Evolutionary conservation across 2,797 vertebrate genomes (phyloP).

Genomic region (Leptatherina wallacei): DNA sequence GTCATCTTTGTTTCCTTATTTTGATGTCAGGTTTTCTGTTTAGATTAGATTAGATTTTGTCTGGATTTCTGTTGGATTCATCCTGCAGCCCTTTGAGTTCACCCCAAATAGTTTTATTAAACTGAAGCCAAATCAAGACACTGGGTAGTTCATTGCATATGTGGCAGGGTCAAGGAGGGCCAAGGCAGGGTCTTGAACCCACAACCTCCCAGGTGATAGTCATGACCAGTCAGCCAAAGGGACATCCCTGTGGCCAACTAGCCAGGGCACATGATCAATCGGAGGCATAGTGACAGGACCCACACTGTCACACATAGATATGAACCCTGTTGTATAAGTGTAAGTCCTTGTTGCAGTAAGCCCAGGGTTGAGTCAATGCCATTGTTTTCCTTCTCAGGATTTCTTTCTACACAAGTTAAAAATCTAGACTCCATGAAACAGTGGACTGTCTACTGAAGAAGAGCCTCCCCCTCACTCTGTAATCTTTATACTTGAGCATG

Average conservation of each 20-base stretch:
- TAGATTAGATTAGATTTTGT: not conserved
- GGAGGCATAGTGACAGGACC: too few relatives aligned
- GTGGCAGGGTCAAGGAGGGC: too few relatives aligned
- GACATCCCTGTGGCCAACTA: too few relatives aligned
- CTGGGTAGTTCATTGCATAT: too few relatives aligned
- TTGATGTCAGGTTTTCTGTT: not conserved
- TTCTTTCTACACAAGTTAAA: not conserved
- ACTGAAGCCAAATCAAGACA: not conserved
- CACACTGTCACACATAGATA: too few relatives aligned
- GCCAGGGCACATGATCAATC: too few relatives aligned
- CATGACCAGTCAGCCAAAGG: too few relatives aligned
- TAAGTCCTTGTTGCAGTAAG: not conserved
- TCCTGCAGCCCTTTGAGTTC: not conserved
- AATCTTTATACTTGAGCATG: not conserved
- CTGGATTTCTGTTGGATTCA: not conserved
- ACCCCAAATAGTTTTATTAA: not conserved
- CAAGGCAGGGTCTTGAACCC: too few relatives aligned
- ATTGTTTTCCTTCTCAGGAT: not conserved
- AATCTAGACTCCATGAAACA: not conserved
- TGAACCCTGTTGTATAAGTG: not conserved
- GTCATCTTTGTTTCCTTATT: not conserved
- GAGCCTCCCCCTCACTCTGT: not conserved
- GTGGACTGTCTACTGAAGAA: not conserved
- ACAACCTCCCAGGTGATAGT: too few relatives aligned
- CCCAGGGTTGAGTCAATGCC: not conserved